Evolutionary conservation across 2,113 vertebrate genomes (phyloP).

Genomic region (Oceanodroma tethys): DNA sequence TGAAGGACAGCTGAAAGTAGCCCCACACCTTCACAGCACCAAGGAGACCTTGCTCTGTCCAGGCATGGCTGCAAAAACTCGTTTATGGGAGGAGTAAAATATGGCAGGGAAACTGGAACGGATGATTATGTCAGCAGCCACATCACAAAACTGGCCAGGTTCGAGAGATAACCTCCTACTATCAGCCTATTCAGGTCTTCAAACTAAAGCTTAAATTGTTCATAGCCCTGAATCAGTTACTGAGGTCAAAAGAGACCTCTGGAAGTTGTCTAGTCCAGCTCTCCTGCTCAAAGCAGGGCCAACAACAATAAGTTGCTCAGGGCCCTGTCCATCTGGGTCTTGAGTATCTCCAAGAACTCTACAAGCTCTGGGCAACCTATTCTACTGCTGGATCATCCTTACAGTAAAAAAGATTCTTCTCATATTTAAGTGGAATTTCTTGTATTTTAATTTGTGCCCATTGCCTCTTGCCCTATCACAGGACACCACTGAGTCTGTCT

Average conservation of each 20-base stretch:
- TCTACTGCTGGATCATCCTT: background rate
- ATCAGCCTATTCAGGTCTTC: background rate
- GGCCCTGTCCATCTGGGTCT: background rate
- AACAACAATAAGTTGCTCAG: background rate
- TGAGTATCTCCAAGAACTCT: background rate
- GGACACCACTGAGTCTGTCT: background rate
- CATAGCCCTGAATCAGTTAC: background rate
- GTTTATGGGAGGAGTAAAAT: background rate
- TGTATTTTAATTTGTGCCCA: background rate
- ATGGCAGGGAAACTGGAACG: background rate
- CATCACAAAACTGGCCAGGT: background rate
- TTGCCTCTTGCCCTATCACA: background rate
- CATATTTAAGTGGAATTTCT: background rate
- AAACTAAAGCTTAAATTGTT: background rate
- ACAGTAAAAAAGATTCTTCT: background rate
- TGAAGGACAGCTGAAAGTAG: background rate
- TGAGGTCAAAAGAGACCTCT: background rate
- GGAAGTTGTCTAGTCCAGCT: background rate
- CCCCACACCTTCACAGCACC: background rate
- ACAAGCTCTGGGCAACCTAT: background rate
- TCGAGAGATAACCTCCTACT: background rate
- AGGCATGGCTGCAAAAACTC: background rate
- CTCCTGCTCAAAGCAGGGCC: background rate
- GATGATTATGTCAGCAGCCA: background rate
- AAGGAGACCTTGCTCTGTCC: background rate